Base-by-base conservation (phyloP, 92 coral and sea anemone genomes). In the Siderastrea radians region DNA sequence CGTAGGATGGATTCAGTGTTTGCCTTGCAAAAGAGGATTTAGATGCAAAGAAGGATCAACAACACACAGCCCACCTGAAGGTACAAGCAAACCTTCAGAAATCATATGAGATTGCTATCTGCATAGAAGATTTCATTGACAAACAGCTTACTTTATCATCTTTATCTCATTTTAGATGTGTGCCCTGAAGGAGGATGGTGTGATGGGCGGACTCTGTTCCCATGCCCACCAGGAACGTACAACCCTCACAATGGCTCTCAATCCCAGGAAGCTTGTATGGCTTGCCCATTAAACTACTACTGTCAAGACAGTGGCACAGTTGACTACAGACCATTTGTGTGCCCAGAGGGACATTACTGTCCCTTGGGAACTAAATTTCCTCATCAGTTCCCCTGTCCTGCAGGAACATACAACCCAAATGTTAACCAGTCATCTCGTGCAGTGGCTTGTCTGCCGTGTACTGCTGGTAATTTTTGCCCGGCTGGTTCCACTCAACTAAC, bases 141-240 rank as follows among this genome's bases (percentile, higher is more conserved):
- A 53, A 53, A 53, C 57, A 52, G 5, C 12, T 77, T 60, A 7
- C 59, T 15, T 13, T 11, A 48, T 10, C 14, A 14, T 77, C 4
- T 14, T 43, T 45, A 1, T 44, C 19, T 46, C 11, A 48, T 77
- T 87, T 5, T 68, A 97, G 99, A 96, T 86, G 83, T 90, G 38
- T 97, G 99, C 83, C 90, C 82, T 17, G 83, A 96, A 74, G 99
- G 99, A 26, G 98, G 99, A 14, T 97, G 98, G 98, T 97, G 99
- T 64, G 99, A 97, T 83, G 99, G 99, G 2, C 93, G 92, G 49
- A 94, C 94, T 5, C 93, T 95, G 68, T 92, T 88, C 68, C 98
- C 96, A 3, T 97, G 99, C 68, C 93, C 96, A 52, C 95, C 94
- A 6, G 99, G 99, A 50, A 97, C 95, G 3, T 97, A 95, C 81